A percentile compares a stretch with the other conserved stretches of the same genome.
phyloP scores from a whole-genome alignment of 2,888 invertebrate species.

The Gasteruption jaculator region DNA sequence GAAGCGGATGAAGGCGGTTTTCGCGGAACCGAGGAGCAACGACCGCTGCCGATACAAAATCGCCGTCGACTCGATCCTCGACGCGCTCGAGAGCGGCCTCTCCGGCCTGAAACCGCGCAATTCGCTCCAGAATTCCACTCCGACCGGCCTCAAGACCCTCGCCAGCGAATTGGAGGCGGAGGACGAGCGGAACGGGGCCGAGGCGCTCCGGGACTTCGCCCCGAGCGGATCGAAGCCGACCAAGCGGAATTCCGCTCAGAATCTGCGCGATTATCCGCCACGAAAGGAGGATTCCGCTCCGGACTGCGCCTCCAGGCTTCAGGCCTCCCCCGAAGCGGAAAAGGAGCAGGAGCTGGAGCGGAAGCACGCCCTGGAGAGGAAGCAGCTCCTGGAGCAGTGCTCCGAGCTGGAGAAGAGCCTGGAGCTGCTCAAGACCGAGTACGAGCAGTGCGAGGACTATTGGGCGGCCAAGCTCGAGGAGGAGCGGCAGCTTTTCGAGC shows the following conservation, averaged over 20 bases:
- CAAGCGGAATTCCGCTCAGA: constrained; percentile 18
- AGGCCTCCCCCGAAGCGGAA: constrained; percentile 7
- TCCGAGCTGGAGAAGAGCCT: constrained; percentile 70
- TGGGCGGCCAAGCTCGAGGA: constrained; percentile 77
- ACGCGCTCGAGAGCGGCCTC: no score
- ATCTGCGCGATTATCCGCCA: constrained; percentile 7
- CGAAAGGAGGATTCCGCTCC: constrained; percentile 5
- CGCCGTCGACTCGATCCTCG: no score
- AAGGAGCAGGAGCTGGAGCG: constrained; percentile 45
- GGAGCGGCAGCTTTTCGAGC: constrained; percentile 70
- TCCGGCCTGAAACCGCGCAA: no score
- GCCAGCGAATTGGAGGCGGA: constrained; percentile 28
- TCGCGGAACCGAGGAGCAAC: no score
- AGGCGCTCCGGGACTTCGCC: constrained; percentile 26
- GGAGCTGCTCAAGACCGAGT: constrained; percentile 71
- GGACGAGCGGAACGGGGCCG: constrained; percentile 21
- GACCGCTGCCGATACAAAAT: no score
- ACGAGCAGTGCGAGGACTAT: constrained; percentile 83
- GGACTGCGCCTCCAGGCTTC: no score
- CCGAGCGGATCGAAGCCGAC: constrained; percentile 23
- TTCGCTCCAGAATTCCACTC: no score
- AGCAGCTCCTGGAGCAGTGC: constrained; percentile 54
- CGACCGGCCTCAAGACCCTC: constrained; percentile 13
- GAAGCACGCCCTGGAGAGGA: constrained; percentile 46
- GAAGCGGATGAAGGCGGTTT: no score